Percentiles rank a stretch among this genome's conserved stretches.
Evolutionary conservation across 1,140 invertebrate genomes (phyloP).

Genomic region (Leguminivora glycinivorella): DNA sequence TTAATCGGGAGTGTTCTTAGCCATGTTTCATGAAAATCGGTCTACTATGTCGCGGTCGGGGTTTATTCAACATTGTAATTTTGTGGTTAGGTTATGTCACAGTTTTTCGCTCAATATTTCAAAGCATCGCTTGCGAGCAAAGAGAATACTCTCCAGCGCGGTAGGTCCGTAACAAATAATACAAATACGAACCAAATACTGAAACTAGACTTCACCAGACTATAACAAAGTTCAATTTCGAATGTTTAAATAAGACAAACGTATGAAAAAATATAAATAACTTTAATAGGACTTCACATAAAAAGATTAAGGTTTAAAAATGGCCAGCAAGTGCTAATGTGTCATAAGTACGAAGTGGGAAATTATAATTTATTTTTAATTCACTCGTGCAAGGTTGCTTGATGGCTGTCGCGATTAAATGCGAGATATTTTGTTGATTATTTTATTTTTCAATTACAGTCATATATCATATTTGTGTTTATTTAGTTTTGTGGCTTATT

Average conservation of each 20-base stretch:
- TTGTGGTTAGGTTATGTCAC: too few relatives aligned
- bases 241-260: neutral
- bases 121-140: neutral
- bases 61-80: too few relatives aligned
- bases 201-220: neutral
- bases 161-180: constrained; percentile 12
- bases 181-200: neutral
- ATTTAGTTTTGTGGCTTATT: too few relatives aligned
- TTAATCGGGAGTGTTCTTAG: too few relatives aligned
- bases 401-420: constrained; percentile 9
- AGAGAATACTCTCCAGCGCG: neutral
- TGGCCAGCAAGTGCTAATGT: neutral
- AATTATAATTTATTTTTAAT: constrained; percentile 27
- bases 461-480: neutral
- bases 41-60: too few relatives aligned
- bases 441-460: neutral
- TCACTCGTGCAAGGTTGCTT: constrained; percentile 9
- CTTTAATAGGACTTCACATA: neutral
- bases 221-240: neutral
- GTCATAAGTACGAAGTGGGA: constrained; percentile 8
- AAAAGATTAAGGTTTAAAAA: neutral
- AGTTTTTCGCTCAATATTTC: neutral
- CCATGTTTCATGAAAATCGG: too few relatives aligned
- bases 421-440: constrained; percentile 4
- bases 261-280: neutral